Percentiles rank a stretch among this genome's conserved stretches.
phyloP scores from a whole-genome alignment of 2,888 invertebrate genomes.

The Hemaris fuciformis region DNA sequence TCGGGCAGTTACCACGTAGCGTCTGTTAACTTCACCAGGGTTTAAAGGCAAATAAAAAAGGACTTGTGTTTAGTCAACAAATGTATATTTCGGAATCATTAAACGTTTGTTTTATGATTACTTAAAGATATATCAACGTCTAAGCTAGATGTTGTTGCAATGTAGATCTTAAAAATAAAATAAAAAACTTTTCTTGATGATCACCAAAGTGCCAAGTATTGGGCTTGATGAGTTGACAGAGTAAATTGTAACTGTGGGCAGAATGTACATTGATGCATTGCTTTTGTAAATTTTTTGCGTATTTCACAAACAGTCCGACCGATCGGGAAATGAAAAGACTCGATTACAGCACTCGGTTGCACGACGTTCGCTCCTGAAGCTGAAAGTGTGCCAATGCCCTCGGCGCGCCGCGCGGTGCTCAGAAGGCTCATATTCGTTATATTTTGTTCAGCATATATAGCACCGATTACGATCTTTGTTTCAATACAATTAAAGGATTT shows the following conservation, averaged over 20 bases:
- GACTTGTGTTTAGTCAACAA: too few species aligned
- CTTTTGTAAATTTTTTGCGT: slow-evolving; percentile 16
- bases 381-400: slow-evolving; percentile 60
- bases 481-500: neutral
- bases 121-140: too few species aligned
- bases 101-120: too few species aligned
- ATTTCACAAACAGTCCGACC: slow-evolving; percentile 30
- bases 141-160: too few species aligned
- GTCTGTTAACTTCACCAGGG: too few species aligned
- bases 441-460: neutral
- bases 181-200: too few species aligned
- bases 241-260: neutral
- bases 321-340: slow-evolving; percentile 33
- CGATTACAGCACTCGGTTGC: slow-evolving; percentile 39
- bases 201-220: neutral
- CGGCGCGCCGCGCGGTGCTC: slow-evolving; percentile 23
- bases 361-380: slow-evolving; percentile 34
- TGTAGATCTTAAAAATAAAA: too few species aligned
- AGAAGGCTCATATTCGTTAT: slow-evolving; percentile 31
- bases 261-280: neutral
- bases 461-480: neutral
- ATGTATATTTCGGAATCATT: too few species aligned
- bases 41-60: too few species aligned
- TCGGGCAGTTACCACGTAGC: too few species aligned
- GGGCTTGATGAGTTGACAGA: neutral